Evolutionary conservation across 2,888 invertebrate genomes (phyloP).

Genomic region (Heliconius sara): DNA sequence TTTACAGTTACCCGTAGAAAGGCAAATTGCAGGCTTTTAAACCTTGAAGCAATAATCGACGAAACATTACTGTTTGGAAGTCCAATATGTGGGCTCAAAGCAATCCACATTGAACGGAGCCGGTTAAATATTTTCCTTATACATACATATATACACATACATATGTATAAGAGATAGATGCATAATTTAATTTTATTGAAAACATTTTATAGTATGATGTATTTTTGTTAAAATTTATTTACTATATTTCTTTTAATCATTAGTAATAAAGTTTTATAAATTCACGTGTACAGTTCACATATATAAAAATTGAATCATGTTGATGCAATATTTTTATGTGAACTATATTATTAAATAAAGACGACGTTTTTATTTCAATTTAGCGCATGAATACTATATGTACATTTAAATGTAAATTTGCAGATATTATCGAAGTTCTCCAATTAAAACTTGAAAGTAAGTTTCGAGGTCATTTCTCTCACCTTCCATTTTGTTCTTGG

Average conservation of each 20-base stretch:
- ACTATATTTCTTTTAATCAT: too few species aligned
- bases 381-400: not conserved
- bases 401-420: not conserved
- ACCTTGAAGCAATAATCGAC: slow-evolving; percentile 29
- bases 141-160: not conserved
- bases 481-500: slow-evolving; percentile 35
- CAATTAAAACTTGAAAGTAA: slow-evolving; percentile 9
- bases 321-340: not conserved
- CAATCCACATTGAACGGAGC: slow-evolving; percentile 13
- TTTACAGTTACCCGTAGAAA: slow-evolving; percentile 14
- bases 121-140: not conserved
- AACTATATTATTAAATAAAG: not conserved
- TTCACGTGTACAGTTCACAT: too few species aligned
- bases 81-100: slow-evolving; percentile 29
- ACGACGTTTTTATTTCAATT: not conserved
- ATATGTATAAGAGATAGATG: not conserved
- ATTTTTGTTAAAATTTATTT: not conserved
- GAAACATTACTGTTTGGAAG: slow-evolving; percentile 26
- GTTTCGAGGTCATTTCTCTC: slow-evolving; percentile 28
- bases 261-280: too few species aligned
- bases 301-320: too few species aligned
- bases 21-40: slow-evolving; percentile 21
- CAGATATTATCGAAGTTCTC: not conserved
- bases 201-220: not conserved
- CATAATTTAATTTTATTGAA: not conserved